These are phyloP conservation scores for Sinocyclocheilus anshuiensis DNA, from an alignment of 2,113 vertebrate species.

Conservation along the genomic window DNA sequence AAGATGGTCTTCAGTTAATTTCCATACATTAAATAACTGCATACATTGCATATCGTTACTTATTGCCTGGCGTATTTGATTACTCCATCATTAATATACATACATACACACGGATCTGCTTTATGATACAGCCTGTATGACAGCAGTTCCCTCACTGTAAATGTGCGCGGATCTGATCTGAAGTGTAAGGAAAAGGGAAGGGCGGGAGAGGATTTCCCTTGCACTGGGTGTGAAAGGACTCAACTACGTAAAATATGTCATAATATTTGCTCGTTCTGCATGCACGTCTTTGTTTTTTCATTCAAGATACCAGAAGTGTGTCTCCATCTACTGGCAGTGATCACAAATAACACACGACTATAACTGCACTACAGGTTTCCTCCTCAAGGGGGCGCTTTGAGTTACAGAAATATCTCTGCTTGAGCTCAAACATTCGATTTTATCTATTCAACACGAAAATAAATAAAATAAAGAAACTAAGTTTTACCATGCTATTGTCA, in stretches of 20 bases:
- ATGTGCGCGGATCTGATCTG: background rate
- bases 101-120: background rate
- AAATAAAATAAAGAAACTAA: too few relatives aligned
- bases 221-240: conserved; percentile 5
- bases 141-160: too few relatives aligned
- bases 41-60: background rate
- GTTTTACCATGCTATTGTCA: too few relatives aligned
- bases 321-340: conserved; percentile 12
- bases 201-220: conserved; percentile 59
- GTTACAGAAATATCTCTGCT: too few relatives aligned
- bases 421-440: too few relatives aligned
- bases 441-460: too few relatives aligned
- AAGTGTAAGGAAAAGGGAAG: conserved; percentile 47
- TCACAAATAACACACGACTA: background rate
- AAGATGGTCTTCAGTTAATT: background rate
- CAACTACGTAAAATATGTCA: background rate
- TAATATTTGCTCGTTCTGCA: background rate
- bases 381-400: too few relatives aligned
- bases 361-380: too few relatives aligned
- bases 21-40: background rate
- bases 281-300: background rate
- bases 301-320: too few relatives aligned
- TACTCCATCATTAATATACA: background rate
- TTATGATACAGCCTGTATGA: background rate
- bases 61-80: background rate